A percentile compares a stretch with the other conserved stretches of the same genome.
phyloP scores from a whole-genome alignment of 2,888 invertebrate species.

The Arenicola marina region DNA sequence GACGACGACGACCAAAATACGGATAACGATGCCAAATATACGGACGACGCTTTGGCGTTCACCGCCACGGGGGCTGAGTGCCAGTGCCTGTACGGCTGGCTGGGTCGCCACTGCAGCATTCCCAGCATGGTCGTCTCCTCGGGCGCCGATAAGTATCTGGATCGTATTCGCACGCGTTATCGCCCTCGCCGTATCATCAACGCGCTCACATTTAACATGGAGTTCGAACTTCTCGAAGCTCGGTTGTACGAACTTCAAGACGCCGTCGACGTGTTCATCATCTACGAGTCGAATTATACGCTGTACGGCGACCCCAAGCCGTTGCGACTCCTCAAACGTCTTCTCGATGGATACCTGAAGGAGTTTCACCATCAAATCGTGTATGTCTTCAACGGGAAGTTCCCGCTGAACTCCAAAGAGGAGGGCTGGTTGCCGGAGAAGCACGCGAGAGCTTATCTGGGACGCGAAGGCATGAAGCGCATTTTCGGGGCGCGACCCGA shows the following conservation, averaged over 20 bases:
- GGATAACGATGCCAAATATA: too few relatives aligned
- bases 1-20: too few relatives aligned
- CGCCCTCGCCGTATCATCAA: constrained; percentile 28
- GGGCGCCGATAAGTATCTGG: constrained; percentile 18
- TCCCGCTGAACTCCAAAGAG: constrained; percentile 38
- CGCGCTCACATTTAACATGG: constrained; percentile 28
- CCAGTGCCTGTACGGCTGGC: constrained; percentile 21
- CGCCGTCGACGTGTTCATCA: constrained; percentile 71
- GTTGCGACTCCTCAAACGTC: constrained; percentile 62
- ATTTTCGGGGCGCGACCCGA: constrained; percentile 34
- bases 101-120: constrained; percentile 28
- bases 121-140: constrained; percentile 20
- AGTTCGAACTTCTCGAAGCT: constrained; percentile 51
- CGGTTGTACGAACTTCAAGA: constrained; percentile 68
- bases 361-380: constrained; percentile 66
- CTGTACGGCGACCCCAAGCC: constrained; percentile 49
- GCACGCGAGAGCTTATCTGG: constrained; percentile 26
- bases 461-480: constrained; percentile 19
- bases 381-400: constrained; percentile 57
- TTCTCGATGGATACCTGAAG: constrained; percentile 61
- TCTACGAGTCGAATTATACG: constrained; percentile 61
- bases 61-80: too few relatives aligned
- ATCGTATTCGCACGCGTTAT: constrained; percentile 5
- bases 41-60: too few relatives aligned
- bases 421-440: constrained; percentile 47